A percentile compares a stretch with the other conserved stretches of the same genome.
Evolutionary conservation across 1,140 invertebrate genomes (phyloP).

Genomic region (Euura saliciscinereae): DNA sequence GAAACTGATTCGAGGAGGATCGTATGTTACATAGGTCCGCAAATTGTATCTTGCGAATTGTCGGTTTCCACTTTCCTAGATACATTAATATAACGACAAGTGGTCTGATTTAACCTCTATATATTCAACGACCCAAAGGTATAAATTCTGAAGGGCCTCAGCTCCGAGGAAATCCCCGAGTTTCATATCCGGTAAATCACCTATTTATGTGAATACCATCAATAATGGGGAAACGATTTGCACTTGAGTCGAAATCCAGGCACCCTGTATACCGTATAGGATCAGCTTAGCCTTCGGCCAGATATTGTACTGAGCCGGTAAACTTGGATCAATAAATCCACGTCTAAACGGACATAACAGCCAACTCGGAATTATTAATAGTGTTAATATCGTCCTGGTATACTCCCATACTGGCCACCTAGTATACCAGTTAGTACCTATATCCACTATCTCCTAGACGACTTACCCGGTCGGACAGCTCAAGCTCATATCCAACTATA

Average conservation of each 20-base stretch:
- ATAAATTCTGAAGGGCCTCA: not conserved
- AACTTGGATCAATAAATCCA: constrained; percentile 15
- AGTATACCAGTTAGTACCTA: not conserved
- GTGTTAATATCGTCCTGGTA: constrained; percentile 13
- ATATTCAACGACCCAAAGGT: not conserved
- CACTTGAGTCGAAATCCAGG: constrained; percentile 9
- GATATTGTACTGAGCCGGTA: constrained; percentile 8
- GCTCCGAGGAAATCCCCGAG: not conserved
- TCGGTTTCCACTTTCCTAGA: not conserved
- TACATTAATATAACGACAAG: not conserved
- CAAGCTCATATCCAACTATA: not conserved
- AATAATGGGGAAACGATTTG: constrained; percentile 3
- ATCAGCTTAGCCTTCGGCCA: constrained; percentile 9
- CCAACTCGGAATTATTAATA: constrained; percentile 12
- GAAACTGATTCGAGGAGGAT: no score
- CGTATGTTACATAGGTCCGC: no score
- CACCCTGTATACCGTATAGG: constrained; percentile 6
- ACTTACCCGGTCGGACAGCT: not conserved
- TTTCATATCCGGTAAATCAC: constrained; percentile 7
- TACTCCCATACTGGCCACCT: not conserved
- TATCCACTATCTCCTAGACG: not conserved
- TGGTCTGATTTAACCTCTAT: constrained; percentile 5
- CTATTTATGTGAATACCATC: constrained; percentile 1
- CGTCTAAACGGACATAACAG: constrained; percentile 16
- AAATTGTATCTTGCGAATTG: not conserved